Conservation (phyloP, 2,797 vertebrate genomes). For the Chanos chanos region DNA sequence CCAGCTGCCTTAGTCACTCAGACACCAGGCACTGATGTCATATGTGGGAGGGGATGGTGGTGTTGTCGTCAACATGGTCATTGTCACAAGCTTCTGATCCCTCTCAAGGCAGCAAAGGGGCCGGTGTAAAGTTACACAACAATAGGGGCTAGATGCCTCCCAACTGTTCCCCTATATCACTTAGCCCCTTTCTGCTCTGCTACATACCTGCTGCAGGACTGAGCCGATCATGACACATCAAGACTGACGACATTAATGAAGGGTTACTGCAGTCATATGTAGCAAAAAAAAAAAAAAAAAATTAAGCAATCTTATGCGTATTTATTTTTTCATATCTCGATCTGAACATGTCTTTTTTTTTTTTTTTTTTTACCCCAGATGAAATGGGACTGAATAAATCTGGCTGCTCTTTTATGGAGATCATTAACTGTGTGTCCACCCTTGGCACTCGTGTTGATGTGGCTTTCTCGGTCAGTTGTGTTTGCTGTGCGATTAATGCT, state of each 20-base stretch:
- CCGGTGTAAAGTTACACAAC: conserved; percentile 45
- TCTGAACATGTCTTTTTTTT: no score
- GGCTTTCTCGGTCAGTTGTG: no score
- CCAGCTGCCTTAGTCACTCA: conserved; percentile 59
- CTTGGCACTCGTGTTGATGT: no score
- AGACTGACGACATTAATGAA: no score
- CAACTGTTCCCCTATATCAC: conserved; percentile 28
- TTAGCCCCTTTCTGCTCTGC: conserved; percentile 12
- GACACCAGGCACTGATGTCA: conserved; percentile 53
- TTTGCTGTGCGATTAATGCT: no score
- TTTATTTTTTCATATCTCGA: no score
- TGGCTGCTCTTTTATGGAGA: no score
- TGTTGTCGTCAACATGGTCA: conserved; percentile 27
- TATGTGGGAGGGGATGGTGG: conserved; percentile 37
- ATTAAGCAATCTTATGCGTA: no score
- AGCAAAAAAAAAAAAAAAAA: no score
- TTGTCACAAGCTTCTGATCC: conserved; percentile 30
- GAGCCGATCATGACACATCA: background rate
- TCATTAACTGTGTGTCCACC: no score
- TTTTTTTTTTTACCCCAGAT: no score
- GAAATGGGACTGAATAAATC: no score
- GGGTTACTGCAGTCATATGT: background rate
- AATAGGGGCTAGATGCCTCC: conserved; percentile 25
- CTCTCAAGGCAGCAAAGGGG: conserved; percentile 23
- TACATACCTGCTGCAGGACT: conserved; percentile 8